A percentile compares a stretch with the other conserved stretches of the same genome.
These are phyloP conservation scores for Maconellicoccus hirsutus DNA, from an alignment of 1,140 invertebrate genomes.

Conservation along the genomic window DNA sequence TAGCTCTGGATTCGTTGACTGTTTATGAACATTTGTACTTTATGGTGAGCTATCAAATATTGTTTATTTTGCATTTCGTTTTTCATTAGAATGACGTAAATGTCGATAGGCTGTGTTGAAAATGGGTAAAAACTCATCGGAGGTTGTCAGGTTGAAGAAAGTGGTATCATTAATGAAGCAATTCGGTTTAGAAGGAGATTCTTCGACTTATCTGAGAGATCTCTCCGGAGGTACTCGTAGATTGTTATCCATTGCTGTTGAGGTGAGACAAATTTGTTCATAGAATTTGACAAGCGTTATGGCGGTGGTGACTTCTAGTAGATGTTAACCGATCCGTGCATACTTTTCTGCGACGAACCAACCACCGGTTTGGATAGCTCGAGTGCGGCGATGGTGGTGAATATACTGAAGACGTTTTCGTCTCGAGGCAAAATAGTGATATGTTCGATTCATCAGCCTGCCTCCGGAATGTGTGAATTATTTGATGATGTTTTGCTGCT, in stretches of 20 bases:
- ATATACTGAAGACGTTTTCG: slow-evolving; percentile 27
- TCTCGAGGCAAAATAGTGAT: slow-evolving; percentile 47
- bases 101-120: slow-evolving; percentile 30
- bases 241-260: slow-evolving; percentile 76
- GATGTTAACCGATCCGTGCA: slow-evolving; percentile 61
- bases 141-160: slow-evolving; percentile 30
- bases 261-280: too few relatives aligned
- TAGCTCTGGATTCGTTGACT: slow-evolving; percentile 52
- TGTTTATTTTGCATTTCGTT: too few relatives aligned
- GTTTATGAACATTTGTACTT: slow-evolving; percentile 60
- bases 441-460: slow-evolving; percentile 94
- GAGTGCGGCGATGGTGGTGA: slow-evolving; percentile 28
- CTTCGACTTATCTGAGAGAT: slow-evolving; percentile 61
- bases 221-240: slow-evolving; percentile 89
- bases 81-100: too few relatives aligned
- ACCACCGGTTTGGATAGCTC: slow-evolving; percentile 47
- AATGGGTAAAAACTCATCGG: slow-evolving; percentile 35
- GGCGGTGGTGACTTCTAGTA: slow-evolving; percentile 27
- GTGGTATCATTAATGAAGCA: slow-evolving; percentile 48
- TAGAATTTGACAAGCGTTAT: too few relatives aligned
- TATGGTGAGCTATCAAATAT: slow-evolving; percentile 45
- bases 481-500: slow-evolving; percentile 71
- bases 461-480: slow-evolving; percentile 87
- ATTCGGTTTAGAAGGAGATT: slow-evolving; percentile 56
- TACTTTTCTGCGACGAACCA: slow-evolving; percentile 96